Evolutionary conservation across 2,113 vertebrate species (phyloP), one percentile per base, ranked within the genome.

Genomic region (Petromus typicus): DNA sequence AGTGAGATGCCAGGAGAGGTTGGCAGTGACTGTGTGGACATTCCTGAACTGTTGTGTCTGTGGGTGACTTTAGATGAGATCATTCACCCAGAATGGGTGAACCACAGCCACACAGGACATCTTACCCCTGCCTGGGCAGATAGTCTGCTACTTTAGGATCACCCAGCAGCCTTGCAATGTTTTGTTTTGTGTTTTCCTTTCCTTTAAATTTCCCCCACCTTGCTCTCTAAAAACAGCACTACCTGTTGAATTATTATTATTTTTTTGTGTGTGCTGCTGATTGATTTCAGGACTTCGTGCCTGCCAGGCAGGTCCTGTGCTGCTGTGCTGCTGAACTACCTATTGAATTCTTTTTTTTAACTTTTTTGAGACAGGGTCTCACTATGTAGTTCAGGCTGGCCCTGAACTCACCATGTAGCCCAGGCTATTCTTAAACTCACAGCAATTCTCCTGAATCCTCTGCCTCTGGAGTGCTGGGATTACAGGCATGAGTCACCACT

Each of bases 211-310:
- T 32, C 3, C 7, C 1, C 13, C 7, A 64, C 22, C 34, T 56
- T 22, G 18, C 17, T 34, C 63, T 69, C 13, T 32, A 43, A n/a
- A 76, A 76, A 23, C 17, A 64, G 78, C 10, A 25, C 43, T 37
- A 16, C 57, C 56, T 71, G 22, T 18, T 71, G 64, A 93, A 67
- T 93, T 92, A 32, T 81, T 84, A n/a, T n/a, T n/a, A n/a, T 51
- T 51, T 51, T 51, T 51, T 51, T 51, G 48, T 5, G 48, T 5
- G 48, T 51, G 10, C 48, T 51, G 48, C 6, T 5, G 48, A 51
- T 51, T 51, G 48, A 51, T 10, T 10, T 51, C 48, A 51, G 48
- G 10, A 51, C 48, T 10, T 51, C 10, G 48, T 10, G 10, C 48
- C 5, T 51, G 48, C 48, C 48, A 51, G 48, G 48, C 48, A 51